A percentile compares a stretch with the other conserved stretches of the same genome.
phyloP scores from a whole-genome alignment of 2,888 invertebrate genomes.

The Malacosoma neustria region DNA sequence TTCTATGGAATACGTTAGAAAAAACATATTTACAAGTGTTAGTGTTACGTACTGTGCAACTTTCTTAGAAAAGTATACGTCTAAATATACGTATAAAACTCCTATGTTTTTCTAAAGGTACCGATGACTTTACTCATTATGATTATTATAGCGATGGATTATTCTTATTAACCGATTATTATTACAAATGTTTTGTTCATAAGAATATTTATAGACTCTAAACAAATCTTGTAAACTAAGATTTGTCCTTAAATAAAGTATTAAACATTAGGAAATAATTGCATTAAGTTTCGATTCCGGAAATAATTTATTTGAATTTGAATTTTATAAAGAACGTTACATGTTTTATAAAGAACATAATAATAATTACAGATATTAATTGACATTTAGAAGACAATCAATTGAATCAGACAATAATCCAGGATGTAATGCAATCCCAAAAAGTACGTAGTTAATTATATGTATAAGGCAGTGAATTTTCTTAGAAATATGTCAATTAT shows the following conservation, averaged over 20 bases:
- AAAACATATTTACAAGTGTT: no score
- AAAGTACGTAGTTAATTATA: background rate
- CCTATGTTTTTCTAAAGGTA: no score
- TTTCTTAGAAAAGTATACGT: no score
- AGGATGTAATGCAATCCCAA: background rate
- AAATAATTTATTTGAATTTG: no score
- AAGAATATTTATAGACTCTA: background rate
- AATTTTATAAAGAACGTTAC: no score
- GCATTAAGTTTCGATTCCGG: background rate
- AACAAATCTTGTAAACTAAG: background rate
- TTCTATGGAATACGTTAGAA: background rate
- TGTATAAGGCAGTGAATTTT: background rate
- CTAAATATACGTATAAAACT: no score
- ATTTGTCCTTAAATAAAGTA: background rate
- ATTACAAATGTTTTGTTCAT: background rate
- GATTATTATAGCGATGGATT: background rate
- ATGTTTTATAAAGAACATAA: no score
- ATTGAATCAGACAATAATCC: no score
- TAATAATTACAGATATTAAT: no score
- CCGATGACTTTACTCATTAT: background rate
- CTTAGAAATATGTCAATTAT: slow-evolving; percentile 1
- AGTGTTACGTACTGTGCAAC: no score
- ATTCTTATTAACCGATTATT: no score
- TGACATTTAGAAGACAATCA: no score
- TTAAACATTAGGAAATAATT: background rate